Percentiles rank a stretch among this genome's conserved stretches.
Conservation (phyloP, 2,888 invertebrate genomes). For the Archips xylosteana region DNA sequence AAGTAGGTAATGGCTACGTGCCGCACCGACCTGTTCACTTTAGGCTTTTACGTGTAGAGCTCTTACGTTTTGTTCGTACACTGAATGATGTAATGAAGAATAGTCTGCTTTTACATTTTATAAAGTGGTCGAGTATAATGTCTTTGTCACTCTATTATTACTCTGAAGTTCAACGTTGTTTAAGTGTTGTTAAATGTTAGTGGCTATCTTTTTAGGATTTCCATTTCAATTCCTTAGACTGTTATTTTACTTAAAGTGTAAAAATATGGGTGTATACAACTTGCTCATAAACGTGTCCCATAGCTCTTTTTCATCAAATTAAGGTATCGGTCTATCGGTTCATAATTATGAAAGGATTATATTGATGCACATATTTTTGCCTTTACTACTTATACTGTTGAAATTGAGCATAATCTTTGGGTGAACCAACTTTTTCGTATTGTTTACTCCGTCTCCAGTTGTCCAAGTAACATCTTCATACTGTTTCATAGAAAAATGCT, state of each 20-base stretch:
- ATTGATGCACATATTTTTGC: too few species aligned
- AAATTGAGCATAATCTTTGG: too few species aligned
- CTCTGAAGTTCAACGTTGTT: background rate
- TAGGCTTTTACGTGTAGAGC: background rate
- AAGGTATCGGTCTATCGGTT: too few species aligned
- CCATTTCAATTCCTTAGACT: background rate
- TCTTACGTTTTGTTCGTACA: background rate
- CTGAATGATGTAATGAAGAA: background rate
- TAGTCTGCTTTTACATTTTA: background rate
- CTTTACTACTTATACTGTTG: too few species aligned
- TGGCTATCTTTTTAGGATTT: background rate
- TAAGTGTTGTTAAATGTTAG: background rate
- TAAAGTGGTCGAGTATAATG: background rate
- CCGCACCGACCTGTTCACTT: slow-evolving; percentile 17
- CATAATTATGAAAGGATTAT: too few species aligned
- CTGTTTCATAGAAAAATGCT: too few species aligned
- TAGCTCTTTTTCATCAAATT: too few species aligned
- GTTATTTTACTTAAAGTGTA: background rate
- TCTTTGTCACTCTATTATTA: background rate
- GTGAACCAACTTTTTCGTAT: too few species aligned
- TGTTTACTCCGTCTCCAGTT: too few species aligned
- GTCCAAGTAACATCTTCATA: too few species aligned
- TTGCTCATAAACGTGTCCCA: too few species aligned
- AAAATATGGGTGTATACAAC: too few species aligned
- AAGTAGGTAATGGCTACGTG: slow-evolving; percentile 39